Percentiles rank a stretch among this genome's conserved stretches.
Conservation (phyloP, 2,888 invertebrate genomes). For the Rhopalosiphum nymphaeae region DNA sequence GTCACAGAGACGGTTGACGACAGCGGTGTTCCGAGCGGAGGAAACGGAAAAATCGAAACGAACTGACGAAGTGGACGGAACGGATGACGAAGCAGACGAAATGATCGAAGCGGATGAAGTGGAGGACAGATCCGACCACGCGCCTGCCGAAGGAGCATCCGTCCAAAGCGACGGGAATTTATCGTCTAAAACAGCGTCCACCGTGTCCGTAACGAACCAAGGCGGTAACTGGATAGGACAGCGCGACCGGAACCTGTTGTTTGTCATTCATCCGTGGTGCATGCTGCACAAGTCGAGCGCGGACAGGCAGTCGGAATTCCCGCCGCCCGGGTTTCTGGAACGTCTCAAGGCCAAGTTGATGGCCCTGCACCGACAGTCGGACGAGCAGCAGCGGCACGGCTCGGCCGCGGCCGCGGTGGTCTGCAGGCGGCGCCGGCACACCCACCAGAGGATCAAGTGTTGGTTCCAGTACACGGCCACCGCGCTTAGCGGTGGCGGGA, state of each 20-base stretch:
- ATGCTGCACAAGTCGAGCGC: slow-evolving; percentile 22
- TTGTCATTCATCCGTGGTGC: slow-evolving; percentile 60
- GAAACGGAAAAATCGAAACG: neutral
- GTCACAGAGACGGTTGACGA: slow-evolving; percentile 13
- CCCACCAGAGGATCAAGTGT: slow-evolving; percentile 35
- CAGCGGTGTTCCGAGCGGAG: neutral
- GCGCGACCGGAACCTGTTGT: slow-evolving; percentile 16
- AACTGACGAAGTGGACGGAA: neutral
- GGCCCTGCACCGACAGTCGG: slow-evolving; percentile 36
- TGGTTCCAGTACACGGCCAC: slow-evolving; percentile 39
- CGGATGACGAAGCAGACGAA: neutral
- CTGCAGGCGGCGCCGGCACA: neutral
- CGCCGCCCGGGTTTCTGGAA: slow-evolving; percentile 56
- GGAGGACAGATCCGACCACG: neutral
- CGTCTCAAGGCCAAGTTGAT: slow-evolving; percentile 44
- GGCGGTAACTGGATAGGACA: neutral
- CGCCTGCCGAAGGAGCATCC: neutral
- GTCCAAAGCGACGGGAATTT: neutral
- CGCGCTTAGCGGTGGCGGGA: neutral
- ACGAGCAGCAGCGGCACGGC: neutral
- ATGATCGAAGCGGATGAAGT: neutral
- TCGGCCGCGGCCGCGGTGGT: neutral
- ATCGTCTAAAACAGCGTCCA: neutral
- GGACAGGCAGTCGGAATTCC: slow-evolving; percentile 55
- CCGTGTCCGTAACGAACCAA: slow-evolving; percentile 17